Percentiles rank a stretch among this genome's conserved stretches.
phyloP scores from a whole-genome alignment of 1,140 invertebrate genomes.

The Tetragonula clypearis region DNA sequence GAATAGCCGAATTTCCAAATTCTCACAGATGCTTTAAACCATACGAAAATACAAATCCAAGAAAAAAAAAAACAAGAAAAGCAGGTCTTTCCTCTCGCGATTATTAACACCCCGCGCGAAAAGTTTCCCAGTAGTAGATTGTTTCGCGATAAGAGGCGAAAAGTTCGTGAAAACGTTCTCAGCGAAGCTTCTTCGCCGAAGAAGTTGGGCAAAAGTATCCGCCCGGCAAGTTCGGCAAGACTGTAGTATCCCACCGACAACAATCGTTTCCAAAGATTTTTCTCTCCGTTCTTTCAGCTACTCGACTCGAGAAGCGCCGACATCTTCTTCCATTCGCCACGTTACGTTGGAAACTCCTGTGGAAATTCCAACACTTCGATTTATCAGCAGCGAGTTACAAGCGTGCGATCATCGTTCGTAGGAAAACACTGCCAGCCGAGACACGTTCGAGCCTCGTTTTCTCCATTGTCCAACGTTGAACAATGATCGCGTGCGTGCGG shows the following conservation, averaged over 20 bases:
- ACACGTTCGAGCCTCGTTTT: no score
- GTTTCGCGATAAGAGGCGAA: no score
- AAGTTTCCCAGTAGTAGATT: background rate
- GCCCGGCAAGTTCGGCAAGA: background rate
- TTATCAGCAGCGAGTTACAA: background rate
- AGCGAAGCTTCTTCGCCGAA: background rate
- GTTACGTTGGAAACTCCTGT: background rate
- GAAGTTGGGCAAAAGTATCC: background rate
- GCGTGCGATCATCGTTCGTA: background rate
- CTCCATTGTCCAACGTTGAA: background rate
- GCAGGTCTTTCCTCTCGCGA: no score
- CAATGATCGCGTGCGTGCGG: constrained; percentile 8
- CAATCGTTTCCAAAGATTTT: background rate
- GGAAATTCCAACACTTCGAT: background rate
- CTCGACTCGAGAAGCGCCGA: no score
- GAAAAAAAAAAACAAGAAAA: no score
- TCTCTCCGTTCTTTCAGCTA: background rate
- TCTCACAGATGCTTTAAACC: no score
- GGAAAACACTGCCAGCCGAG: background rate
- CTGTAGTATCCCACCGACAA: background rate
- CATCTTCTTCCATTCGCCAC: background rate
- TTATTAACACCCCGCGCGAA: no score
- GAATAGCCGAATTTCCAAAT: no score
- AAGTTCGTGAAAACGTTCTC: background rate
- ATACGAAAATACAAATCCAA: no score